Evolutionary conservation across 1,140 invertebrate genomes (phyloP).

Genomic region (Brevipalpus yothersi): DNA sequence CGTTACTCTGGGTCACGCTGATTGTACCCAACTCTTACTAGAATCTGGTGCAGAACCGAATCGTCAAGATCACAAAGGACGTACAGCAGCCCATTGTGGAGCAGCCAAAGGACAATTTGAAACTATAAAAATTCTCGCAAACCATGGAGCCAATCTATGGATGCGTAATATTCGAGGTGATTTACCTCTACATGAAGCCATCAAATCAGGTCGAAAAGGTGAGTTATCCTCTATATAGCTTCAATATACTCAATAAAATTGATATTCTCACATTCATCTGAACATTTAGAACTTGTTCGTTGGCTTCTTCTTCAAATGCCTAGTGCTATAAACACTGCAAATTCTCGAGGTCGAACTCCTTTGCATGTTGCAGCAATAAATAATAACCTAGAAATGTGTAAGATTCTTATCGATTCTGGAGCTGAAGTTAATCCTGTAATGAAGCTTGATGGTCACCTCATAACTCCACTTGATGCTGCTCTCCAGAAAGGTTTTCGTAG

Average conservation of each 20-base stretch:
- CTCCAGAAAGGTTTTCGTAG: conserved; percentile 54
- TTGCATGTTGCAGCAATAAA: conserved; percentile 81
- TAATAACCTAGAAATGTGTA: conserved; percentile 81
- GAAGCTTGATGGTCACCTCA: conserved; percentile 27
- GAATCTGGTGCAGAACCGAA: conserved; percentile 61
- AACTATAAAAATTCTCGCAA: conserved; percentile 44
- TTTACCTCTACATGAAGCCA: conserved; percentile 77
- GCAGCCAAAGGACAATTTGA: conserved; percentile 84
- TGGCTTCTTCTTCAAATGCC: conserved; percentile 61
- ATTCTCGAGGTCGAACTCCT: conserved; percentile 71
- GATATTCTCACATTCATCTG: neutral
- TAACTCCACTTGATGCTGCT: conserved; percentile 68
- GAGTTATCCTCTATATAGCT: conserved; percentile 1
- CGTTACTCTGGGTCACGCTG: conserved; percentile 76
- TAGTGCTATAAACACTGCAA: conserved; percentile 58
- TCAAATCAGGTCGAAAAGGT: conserved; percentile 60
- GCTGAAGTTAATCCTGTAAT: conserved; percentile 58
- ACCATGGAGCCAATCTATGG: conserved; percentile 68
- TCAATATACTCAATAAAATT: neutral
- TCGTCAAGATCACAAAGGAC: conserved; percentile 66
- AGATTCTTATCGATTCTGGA: conserved; percentile 51
- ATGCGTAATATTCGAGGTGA: conserved; percentile 70
- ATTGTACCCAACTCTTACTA: conserved; percentile 66
- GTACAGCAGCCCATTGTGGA: conserved; percentile 38
- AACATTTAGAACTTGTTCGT: conserved; percentile 13